Evolutionary conservation across 2,888 invertebrate genomes (phyloP), one percentile per base, ranked within the genome.

Genomic region (Xestoiulus laeticollis): DNA sequence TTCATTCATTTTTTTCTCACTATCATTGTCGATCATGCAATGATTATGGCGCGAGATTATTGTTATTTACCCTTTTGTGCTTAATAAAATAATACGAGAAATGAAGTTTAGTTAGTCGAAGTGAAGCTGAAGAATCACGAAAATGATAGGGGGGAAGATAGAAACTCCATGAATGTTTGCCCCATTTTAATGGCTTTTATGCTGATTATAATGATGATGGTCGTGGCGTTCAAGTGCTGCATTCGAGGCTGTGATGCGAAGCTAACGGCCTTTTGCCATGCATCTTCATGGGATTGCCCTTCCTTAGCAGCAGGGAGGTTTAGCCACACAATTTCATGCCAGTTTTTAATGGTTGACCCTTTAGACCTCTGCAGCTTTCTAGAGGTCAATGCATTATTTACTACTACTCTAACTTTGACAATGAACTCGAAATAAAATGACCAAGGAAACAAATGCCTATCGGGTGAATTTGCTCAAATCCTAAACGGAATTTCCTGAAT

Each of bases 1-100:
- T 68, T 68, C 26, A 68, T 68, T 59, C 5, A 0, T n/a, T 59
- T 59, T 68, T 68, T 68, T 68, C 26, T 68, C 68, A 26, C 68
- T 68, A 68, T 68, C 68, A 26, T 68, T 68, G 68, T 68, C 68
- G 68, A 68, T 68, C 68, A 68, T 68, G 68, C 68, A 68, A 68
- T 26, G 68, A 22, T 68, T 22, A 68, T 68, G 68, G 68, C 26
- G 1, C 22, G 26, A 68, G 68, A 68, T 68, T 68, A 59, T 59
- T 22, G 68, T 68, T 68, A 68, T 68, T 68, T 68, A 22, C 68
- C 68, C 68, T 26, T 68, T 68, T 22, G 22, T 26, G 68, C 68
- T 68, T 26, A 26, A 19, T 68, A 68, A 68, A 68, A 68, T 68
- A 68, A 68, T 68, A 12, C 68, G 26, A 68, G 26, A 68, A 68